Base-by-base conservation (phyloP, 2,888 invertebrate species). In the Horisme vitalbata region DNA sequence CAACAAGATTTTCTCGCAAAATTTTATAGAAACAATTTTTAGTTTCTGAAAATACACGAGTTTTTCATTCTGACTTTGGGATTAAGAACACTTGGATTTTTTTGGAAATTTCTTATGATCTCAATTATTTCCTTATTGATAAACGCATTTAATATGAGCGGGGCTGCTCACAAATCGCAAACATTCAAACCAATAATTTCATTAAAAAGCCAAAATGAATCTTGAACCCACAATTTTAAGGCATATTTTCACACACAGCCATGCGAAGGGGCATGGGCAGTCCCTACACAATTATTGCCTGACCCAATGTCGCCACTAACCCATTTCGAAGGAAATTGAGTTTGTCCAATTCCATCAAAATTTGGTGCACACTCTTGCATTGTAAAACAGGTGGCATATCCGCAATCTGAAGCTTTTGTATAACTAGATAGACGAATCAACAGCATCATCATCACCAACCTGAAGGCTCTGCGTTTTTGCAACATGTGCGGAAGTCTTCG, bases 271-370 rank as follows among this genome's bases (percentile, higher is more conserved):
- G 71, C 65, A 56, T 63, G 71, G 66, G 10, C 59, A 66, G 80
- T 85, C 85, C 85, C 86, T 57, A 65, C 69, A 77, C 86, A 87
- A 87, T 87, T 79, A 83, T 68, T 57, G 56, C 28, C 46, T 86
- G 88, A 87, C 87, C 86, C 75, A 87, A 69, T 83, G 77, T 66
- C 70, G 63, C 61, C 64, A 64, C 73, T 77, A 83, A 81, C 81
- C 83, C 72, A 86, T 87, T 85, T 77, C 78, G 68, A 64, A 61
- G 66, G 73, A 80, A 85, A 88, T 88, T 84, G 88, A 88, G 88
- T 88, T 88, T 73, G 78, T 69, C 76, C 72, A 87, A 88, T 87
- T 88, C 79, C 83, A 88, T 88, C 87, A 87, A 79, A 84, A 81
- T 77, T 66, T 71, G 75, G 70, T 65, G 73, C 59, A 72, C 61